Evolutionary conservation across 2,888 invertebrate species (phyloP).

Genomic region (Scaptomyza flava): DNA sequence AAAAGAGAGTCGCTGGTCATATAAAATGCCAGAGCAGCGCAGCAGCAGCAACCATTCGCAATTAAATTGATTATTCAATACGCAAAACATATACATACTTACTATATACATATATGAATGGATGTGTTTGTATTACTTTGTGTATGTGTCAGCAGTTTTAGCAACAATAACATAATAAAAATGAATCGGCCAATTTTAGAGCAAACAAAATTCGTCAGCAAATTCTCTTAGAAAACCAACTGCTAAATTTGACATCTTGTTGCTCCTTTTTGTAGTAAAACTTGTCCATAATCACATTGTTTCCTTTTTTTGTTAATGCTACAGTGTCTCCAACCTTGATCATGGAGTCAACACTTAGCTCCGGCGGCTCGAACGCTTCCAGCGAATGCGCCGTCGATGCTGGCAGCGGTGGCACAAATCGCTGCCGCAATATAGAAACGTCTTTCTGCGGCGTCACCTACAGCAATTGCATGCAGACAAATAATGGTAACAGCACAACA

Average conservation of each 20-base stretch:
- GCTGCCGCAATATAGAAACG: conserved; percentile 49
- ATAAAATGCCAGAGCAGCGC: conserved; percentile 65
- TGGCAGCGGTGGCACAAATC: conserved; percentile 30
- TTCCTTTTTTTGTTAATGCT: neutral
- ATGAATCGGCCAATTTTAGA: conserved; percentile 46
- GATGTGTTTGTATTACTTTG: conserved; percentile 20
- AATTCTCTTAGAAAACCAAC: conserved; percentile 48
- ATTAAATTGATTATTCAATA: conserved; percentile 77
- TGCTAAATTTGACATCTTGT: conserved; percentile 30
- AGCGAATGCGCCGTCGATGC: conserved; percentile 76
- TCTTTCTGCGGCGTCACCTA: conserved; percentile 41
- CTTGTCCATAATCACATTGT: conserved; percentile 2
- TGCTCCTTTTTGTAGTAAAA: conserved; percentile 5
- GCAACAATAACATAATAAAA: conserved; percentile 44
- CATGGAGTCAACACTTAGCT: conserved; percentile 70
- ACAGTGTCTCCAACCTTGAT: conserved; percentile 43
- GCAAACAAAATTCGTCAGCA: conserved; percentile 63
- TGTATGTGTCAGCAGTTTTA: conserved; percentile 26
- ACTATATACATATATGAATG: conserved; percentile 4
- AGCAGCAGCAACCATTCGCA: conserved; percentile 35
- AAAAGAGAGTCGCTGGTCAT: conserved; percentile 16
- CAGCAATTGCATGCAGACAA: conserved; percentile 36
- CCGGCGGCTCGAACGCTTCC: conserved; percentile 80
- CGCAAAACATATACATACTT: conserved; percentile 52
- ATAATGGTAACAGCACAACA: conserved; percentile 33